Conservation (phyloP, 2,797 vertebrate genomes). For the Leptoclinus maculatus region DNA sequence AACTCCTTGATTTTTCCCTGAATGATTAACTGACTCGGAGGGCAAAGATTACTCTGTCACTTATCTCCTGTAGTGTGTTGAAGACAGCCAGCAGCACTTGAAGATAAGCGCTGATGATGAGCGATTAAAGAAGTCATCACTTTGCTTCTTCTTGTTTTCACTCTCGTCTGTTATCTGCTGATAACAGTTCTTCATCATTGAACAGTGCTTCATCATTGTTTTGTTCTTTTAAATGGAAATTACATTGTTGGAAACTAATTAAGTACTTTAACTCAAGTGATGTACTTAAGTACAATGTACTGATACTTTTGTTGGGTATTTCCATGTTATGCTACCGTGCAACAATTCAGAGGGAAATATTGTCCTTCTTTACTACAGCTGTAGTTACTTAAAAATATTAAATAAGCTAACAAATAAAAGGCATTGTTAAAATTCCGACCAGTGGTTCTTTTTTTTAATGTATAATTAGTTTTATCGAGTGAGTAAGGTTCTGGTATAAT, state of each 20-base stretch:
- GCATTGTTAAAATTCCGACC: not conserved
- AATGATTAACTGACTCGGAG: slow-evolving; percentile 83
- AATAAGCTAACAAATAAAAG: not conserved
- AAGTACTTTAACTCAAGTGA: not conserved
- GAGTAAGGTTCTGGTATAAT: too few species aligned
- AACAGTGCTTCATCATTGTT: not conserved
- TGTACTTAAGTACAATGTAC: not conserved
- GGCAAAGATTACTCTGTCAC: slow-evolving; percentile 66
- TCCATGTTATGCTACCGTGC: not conserved
- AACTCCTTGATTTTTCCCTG: slow-evolving; percentile 36
- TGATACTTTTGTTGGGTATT: not conserved
- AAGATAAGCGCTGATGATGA: slow-evolving; percentile 50
- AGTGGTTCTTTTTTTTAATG: too few species aligned
- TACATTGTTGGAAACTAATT: not conserved
- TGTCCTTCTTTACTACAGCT: not conserved
- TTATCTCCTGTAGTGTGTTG: slow-evolving; percentile 23
- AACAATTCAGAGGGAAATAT: not conserved
- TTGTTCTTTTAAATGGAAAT: not conserved
- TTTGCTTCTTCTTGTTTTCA: slow-evolving; percentile 4
- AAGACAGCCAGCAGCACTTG: not conserved
- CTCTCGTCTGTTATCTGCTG: slow-evolving; percentile 9
- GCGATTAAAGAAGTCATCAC: slow-evolving; percentile 5
- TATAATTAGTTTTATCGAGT: too few species aligned
- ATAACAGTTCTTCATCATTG: slow-evolving; percentile 4
- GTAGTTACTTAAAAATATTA: not conserved